Conservation (phyloP, 1,140 invertebrate genomes). For the Aphelinus atriplicis region DNA sequence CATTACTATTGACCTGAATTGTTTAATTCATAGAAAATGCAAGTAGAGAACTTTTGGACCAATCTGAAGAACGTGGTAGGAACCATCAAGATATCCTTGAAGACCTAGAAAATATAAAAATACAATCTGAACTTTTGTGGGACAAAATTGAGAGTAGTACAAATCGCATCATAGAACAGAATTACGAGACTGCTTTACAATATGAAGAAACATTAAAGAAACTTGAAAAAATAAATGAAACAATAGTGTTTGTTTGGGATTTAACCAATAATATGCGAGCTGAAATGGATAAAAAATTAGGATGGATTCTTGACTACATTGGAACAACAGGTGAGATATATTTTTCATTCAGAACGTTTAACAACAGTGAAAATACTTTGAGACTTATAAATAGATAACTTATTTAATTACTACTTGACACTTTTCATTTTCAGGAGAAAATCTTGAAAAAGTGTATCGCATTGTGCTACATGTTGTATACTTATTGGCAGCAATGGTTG, state of each 20-base stretch:
- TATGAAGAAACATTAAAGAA: conserved; percentile 70
- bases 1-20: no score
- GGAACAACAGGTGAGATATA: conserved; percentile 66
- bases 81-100: conserved; percentile 69
- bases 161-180: conserved; percentile 67
- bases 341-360: conserved; percentile 25
- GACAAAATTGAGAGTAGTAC: conserved; percentile 66
- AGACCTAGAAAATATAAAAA: conserved; percentile 69
- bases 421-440: conserved; percentile 52
- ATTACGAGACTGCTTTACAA: conserved; percentile 65
- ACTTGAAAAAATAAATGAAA: conserved; percentile 71
- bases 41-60: conserved; percentile 62
- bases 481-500: conserved; percentile 57
- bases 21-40: conserved; percentile 62
- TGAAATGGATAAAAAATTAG: conserved; percentile 67
- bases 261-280: conserved; percentile 65
- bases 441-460: conserved; percentile 54
- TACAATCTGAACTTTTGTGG: conserved; percentile 68
- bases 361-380: not conserved
- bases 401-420: conserved; percentile 13
- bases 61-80: conserved; percentile 61
- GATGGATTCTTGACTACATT: conserved; percentile 69
- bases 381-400: not conserved
- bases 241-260: conserved; percentile 67
- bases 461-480: conserved; percentile 52